Percentiles rank a stretch among this genome's conserved stretches.
These are phyloP conservation scores for Poecilia picta DNA, from an alignment of 2,797 vertebrate genomes.

Conservation along the genomic window DNA sequence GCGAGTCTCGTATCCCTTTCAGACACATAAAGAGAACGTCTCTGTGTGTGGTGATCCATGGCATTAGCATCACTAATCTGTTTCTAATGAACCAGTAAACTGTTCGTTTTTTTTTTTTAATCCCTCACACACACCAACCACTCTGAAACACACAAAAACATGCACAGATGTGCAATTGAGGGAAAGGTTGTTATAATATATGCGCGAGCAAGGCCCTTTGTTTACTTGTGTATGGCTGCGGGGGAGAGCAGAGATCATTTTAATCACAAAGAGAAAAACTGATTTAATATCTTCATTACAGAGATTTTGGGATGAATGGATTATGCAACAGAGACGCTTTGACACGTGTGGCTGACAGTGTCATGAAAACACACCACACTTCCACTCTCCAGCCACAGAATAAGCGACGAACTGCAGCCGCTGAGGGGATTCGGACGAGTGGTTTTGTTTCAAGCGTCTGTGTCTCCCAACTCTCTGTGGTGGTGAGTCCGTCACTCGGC, in stretches of 20 bases:
- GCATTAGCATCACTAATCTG: constrained; percentile 86
- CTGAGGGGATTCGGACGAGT: constrained; percentile 22
- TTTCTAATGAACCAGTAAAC: constrained; percentile 82
- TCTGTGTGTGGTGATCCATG: constrained; percentile 75
- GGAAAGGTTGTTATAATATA: constrained; percentile 74
- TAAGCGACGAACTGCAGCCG: constrained; percentile 4
- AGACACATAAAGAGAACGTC: constrained; percentile 72
- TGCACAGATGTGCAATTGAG: constrained; percentile 61
- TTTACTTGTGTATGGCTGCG: constrained; percentile 74
- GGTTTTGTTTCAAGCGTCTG: constrained; percentile 25
- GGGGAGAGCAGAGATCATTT: constrained; percentile 75
- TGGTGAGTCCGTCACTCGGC: constrained; percentile 44
- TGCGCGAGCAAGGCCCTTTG: constrained; percentile 68
- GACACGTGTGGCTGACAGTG: constrained; percentile 40
- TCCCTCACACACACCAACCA: constrained; percentile 46
- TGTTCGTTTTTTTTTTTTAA: constrained; percentile 67
- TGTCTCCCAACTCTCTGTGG: constrained; percentile 27
- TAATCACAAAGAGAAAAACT: constrained; percentile 74
- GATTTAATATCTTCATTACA: constrained; percentile 77
- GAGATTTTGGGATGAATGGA: constrained; percentile 54
- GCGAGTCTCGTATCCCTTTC: constrained; percentile 58
- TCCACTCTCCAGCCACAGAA: constrained; percentile 24
- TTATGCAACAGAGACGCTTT: constrained; percentile 39
- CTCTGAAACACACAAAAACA: constrained; percentile 53
- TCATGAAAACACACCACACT: constrained; percentile 22